Evolutionary conservation across 2,888 invertebrate genomes (phyloP).

Genomic region (Pemphredon lugubris): DNA sequence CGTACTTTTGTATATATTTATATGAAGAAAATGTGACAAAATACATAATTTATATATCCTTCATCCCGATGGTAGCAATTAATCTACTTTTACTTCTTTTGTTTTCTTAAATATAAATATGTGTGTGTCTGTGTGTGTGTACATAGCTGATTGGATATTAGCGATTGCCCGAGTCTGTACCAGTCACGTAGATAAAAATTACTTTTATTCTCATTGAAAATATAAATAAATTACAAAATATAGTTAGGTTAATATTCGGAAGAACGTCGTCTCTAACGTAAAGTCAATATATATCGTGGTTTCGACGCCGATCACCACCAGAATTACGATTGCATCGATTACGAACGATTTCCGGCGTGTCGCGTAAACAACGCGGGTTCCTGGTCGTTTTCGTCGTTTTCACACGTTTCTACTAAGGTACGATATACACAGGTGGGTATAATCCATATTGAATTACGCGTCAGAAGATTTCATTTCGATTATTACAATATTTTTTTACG

Average conservation of each 20-base stretch:
- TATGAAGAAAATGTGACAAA: slow-evolving; percentile 76
- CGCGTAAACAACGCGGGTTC: neutral
- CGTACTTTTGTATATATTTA: slow-evolving; percentile 80
- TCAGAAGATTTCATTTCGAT: slow-evolving; percentile 58
- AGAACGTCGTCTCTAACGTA: slow-evolving; percentile 69
- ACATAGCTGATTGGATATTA: neutral
- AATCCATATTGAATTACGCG: slow-evolving; percentile 48
- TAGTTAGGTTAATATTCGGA: slow-evolving; percentile 74
- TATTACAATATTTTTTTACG: slow-evolving; percentile 52
- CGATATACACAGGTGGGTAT: slow-evolving; percentile 59
- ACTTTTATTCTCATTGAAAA: slow-evolving; percentile 76
- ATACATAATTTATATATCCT: slow-evolving; percentile 80
- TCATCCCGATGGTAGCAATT: slow-evolving; percentile 25
- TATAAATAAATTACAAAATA: slow-evolving; percentile 81
- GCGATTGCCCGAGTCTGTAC: slow-evolving; percentile 16
- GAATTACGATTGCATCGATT: too few relatives aligned
- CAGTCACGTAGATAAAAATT: slow-evolving; percentile 73
- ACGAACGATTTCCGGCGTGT: too few relatives aligned
- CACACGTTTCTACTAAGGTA: slow-evolving; percentile 55
- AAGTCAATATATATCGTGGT: slow-evolving; percentile 46
- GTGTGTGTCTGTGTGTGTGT: too few relatives aligned
- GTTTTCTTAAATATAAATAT: too few relatives aligned
- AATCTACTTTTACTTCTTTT: neutral
- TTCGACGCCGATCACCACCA: neutral
- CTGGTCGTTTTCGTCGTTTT: slow-evolving; percentile 33